Base-by-base conservation (phyloP, 2,797 vertebrate species). In the Urocyon cinereoargenteus region DNA sequence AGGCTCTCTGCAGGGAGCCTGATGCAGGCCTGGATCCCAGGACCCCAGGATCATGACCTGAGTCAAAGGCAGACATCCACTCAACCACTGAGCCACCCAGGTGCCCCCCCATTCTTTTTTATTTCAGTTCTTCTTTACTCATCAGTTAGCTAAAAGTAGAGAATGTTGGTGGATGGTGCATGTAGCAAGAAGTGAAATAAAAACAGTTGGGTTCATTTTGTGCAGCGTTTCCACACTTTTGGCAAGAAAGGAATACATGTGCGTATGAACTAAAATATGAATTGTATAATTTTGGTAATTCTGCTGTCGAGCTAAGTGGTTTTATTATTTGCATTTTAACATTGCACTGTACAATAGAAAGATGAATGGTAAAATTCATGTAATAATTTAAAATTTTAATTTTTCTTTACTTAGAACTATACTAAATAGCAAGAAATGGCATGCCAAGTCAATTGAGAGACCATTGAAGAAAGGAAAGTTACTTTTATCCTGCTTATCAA, bases 261-360 rank as follows among this genome's bases (percentile, higher is more conserved):
- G 34, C 64, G 8, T 70, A 49, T 24, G 21, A 86, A 77, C 15
- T 62, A 4, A 51, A 79, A 61, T 45, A 83, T 5, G 51, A 85
- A 68, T 7, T 61, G 64, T 51, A 34, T 40, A 34, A 72, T 88
- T 88, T 89, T 83, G 70, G 45, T 61, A 57, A 88, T 84, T 79
- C 53, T 91, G 81, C 36, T 91, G 55, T 87, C n/a, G 28, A 89
- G 36, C 53, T 59, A 40, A 83, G 55, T 81, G 22, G 18, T 88
- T 90, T 92, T 68, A 31, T 92, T 93, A 53, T 96, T 89, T 91
- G 34, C 51, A 94, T 85, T 92, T 96, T 85, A 75, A 90, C 82
- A 18, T 45, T 40, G 5, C 13, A 24, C 36, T 86, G 31, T 31
- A 31, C 2, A n/a, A 18, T 24, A 86, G 73, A 88, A 53, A 86